phyloP scores from a whole-genome alignment of 1,140 invertebrate genomes.

The Tetramorium alpestre region DNA sequence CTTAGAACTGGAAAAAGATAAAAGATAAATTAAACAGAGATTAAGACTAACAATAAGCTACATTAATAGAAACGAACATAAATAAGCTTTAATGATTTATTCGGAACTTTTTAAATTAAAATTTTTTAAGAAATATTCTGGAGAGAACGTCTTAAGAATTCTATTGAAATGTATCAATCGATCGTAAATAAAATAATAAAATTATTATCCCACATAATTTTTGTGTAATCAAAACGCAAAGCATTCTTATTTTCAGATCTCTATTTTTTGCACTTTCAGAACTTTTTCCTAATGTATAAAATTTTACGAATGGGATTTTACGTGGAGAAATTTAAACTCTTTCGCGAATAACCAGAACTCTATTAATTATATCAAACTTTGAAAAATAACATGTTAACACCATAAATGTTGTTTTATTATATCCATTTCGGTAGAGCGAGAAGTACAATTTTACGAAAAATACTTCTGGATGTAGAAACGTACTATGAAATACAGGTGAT shows the following conservation, averaged over 20 bases:
- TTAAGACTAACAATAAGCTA: neutral
- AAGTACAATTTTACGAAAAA: slow-evolving; percentile 11
- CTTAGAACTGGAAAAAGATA: too few species aligned
- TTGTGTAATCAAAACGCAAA: neutral
- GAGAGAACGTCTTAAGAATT: neutral
- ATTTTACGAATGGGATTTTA: neutral
- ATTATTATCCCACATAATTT: neutral
- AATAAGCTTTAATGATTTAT: neutral
- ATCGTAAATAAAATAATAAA: neutral
- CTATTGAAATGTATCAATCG: neutral
- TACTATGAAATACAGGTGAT: slow-evolving; percentile 12
- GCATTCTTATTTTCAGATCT: neutral
- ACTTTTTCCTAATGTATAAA: neutral
- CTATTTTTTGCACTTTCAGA: neutral
- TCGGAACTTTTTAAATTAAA: neutral
- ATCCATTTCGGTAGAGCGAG: neutral
- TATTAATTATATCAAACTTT: neutral
- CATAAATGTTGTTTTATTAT: neutral
- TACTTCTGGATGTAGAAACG: neutral
- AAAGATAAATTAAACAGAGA: too few species aligned
- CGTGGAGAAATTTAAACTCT: neutral
- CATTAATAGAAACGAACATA: neutral
- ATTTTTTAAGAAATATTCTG: neutral
- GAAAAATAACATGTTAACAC: neutral
- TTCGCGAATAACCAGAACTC: neutral